These are phyloP conservation scores for Aphrocallistes beatrix DNA, from an alignment of 37 sponge, comb jelly and placozoan species.

Conservation along the genomic window DNA sequence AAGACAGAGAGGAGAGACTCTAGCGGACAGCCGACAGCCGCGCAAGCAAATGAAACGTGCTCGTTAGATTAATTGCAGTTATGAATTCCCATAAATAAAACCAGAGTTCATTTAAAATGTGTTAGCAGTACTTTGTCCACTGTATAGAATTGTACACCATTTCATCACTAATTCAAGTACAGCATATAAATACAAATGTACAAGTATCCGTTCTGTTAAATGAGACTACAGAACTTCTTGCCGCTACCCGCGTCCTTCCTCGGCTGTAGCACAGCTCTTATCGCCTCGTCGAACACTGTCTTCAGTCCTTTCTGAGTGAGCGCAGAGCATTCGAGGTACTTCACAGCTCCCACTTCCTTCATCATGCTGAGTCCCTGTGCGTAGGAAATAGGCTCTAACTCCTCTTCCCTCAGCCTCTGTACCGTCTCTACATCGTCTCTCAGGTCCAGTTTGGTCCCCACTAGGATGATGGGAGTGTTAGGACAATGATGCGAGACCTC, in stretches of 20 bases:
- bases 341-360: conserved; percentile 48
- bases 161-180: no score
- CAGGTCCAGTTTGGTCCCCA: conserved; percentile 63
- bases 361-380: conserved; percentile 39
- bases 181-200: no score
- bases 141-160: no score
- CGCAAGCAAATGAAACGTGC: no score
- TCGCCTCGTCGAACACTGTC: conserved; percentile 73
- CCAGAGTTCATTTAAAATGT: no score
- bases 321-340: conserved; percentile 64
- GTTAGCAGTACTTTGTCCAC: no score
- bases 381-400: conserved; percentile 33
- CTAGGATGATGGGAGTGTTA: conserved; percentile 52
- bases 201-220: no score
- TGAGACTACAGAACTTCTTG: no score
- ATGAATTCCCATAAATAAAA: no score
- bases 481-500: conserved; percentile 63
- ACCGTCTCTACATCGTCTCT: conserved; percentile 47
- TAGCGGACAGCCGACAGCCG: no score
- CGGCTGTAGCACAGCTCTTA: conserved; percentile 62
- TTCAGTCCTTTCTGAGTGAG: conserved; percentile 56
- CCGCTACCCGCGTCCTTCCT: conserved; percentile 36
- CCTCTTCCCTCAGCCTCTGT: conserved; percentile 37
- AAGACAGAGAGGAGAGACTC: no score
- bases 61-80: no score